A percentile compares a stretch with the other conserved stretches of the same genome.
Evolutionary conservation across 2,888 invertebrate species (phyloP).

Genomic region (Drosophila phalerata): DNA sequence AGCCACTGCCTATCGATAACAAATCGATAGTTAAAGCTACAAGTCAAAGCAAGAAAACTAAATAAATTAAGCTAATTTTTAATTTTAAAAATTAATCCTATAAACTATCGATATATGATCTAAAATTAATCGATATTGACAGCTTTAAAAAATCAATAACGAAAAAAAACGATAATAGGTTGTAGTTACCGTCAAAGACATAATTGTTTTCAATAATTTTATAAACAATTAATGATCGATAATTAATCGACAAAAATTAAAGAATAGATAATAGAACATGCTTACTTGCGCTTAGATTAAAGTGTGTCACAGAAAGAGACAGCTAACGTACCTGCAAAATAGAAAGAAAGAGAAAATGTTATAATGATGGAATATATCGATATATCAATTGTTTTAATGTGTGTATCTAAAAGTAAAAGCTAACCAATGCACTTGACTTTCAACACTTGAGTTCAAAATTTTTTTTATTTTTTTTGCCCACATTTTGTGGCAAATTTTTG

Average conservation of each 20-base stretch:
- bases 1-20: background rate
- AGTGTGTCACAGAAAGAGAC: background rate
- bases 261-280: background rate
- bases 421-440: slow-evolving; percentile 17
- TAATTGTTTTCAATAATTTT: slow-evolving; percentile 12
- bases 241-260: background rate
- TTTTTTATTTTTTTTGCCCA: slow-evolving; percentile 19
- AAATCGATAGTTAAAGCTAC: too few species aligned
- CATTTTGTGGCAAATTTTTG: slow-evolving; percentile 54
- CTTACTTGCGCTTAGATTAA: slow-evolving; percentile 27
- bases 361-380: background rate
- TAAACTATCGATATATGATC: background rate
- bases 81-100: too few species aligned
- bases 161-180: too few species aligned
- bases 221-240: background rate
- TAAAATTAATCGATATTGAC: background rate
- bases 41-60: too few species aligned
- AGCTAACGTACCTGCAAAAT: slow-evolving; percentile 52
- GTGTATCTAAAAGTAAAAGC: background rate
- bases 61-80: too few species aligned
- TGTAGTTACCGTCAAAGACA: background rate
- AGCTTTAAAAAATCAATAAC: slow-evolving; percentile 4
- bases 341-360: background rate
- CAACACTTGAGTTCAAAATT: background rate
- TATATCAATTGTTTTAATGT: slow-evolving; percentile 9